phyloP scores from a whole-genome alignment of 2,888 invertebrate species.

The Philaethria dido region DNA sequence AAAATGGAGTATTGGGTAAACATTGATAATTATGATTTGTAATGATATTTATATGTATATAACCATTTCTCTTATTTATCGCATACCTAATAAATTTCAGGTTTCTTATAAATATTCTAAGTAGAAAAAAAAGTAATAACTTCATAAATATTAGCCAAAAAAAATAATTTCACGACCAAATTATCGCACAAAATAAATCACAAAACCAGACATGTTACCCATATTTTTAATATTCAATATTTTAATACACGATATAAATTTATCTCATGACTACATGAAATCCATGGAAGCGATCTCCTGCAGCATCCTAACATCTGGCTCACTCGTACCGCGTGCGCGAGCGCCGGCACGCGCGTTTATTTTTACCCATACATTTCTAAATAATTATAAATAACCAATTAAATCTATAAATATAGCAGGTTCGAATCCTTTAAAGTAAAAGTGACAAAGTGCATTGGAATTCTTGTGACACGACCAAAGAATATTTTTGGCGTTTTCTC shows the following conservation, averaged over 20 bases:
- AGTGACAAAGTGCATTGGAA: conserved; percentile 23
- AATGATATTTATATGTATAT: no score
- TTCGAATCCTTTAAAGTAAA: conserved; percentile 17
- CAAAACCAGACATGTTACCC: background rate
- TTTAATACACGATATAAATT: conserved; percentile 4
- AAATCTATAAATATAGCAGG: conserved; percentile 30
- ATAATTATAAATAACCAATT: conserved; percentile 39
- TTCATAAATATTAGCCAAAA: no score
- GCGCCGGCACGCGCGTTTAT: conserved; percentile 59
- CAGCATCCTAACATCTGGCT: conserved; percentile 24
- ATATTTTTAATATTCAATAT: background rate
- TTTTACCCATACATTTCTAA: conserved; percentile 51
- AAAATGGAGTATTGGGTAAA: no score
- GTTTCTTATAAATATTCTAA: no score
- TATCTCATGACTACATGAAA: conserved; percentile 6
- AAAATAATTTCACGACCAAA: no score
- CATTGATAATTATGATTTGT: no score
- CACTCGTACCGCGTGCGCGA: conserved; percentile 47
- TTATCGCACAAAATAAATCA: background rate
- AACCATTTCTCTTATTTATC: no score
- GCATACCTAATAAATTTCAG: no score
- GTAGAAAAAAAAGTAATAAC: no score
- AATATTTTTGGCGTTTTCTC: conserved; percentile 19
- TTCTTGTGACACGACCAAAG: background rate
- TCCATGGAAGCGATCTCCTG: conserved; percentile 13